Evolutionary conservation across 2,888 invertebrate species (phyloP).

Genomic region (Nomada fucata): DNA sequence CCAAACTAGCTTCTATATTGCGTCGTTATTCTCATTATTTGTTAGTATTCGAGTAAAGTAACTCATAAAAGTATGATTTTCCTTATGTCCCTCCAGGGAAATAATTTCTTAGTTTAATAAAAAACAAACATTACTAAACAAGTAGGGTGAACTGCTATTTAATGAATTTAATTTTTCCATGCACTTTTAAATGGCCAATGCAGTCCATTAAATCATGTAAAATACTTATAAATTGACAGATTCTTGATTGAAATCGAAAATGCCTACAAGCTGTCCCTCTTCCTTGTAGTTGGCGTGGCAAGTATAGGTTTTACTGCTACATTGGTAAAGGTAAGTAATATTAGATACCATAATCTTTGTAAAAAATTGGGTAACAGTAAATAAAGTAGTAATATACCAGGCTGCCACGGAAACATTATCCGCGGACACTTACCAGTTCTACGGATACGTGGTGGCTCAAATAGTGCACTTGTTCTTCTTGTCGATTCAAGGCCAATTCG

Average conservation of each 20-base stretch:
- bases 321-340: background rate
- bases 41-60: too few species aligned
- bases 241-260: constrained; percentile 1
- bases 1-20: too few species aligned
- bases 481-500: constrained; percentile 27
- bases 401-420: background rate
- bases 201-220: too few species aligned
- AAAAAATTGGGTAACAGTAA: background rate
- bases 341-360: background rate
- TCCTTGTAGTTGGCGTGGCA: constrained; percentile 6
- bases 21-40: too few species aligned
- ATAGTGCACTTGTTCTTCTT: constrained; percentile 11
- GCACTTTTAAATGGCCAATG: too few species aligned
- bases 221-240: background rate
- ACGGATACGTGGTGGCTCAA: background rate
- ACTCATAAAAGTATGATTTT: too few species aligned
- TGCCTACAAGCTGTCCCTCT: background rate
- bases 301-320: background rate
- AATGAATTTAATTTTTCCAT: too few species aligned
- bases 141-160: too few species aligned
- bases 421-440: background rate
- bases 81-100: too few species aligned
- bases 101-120: too few species aligned
- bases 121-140: too few species aligned
- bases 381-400: background rate